Conservation (phyloP, 1,140 invertebrate genomes). For the Temnothorax longispinosus region DNA sequence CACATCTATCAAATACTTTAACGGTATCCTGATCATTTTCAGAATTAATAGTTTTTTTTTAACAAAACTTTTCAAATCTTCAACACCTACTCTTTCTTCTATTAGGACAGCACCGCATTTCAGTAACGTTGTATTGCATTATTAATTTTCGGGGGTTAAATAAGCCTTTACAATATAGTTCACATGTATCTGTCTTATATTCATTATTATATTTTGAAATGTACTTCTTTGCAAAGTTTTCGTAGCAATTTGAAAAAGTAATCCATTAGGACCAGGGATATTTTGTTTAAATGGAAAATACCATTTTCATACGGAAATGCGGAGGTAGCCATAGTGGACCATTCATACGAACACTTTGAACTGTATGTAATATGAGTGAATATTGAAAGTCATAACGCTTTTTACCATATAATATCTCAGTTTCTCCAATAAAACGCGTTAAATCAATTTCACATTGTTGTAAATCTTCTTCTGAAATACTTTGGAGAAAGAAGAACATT, state of each 20-base stretch:
- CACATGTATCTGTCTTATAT: not conserved
- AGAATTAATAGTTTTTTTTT: not conserved
- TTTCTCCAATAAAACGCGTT: not conserved
- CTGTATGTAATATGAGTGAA: slow-evolving; percentile 14
- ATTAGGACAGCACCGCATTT: slow-evolving; percentile 18
- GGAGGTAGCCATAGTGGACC: slow-evolving; percentile 29
- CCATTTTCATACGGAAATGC: slow-evolving; percentile 42
- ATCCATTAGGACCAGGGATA: slow-evolving; percentile 14
- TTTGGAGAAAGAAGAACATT: not conserved
- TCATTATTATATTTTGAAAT: not conserved
- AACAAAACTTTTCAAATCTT: not conserved
- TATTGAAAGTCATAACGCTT: not conserved
- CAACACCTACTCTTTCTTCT: not conserved
- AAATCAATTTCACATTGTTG: slow-evolving; percentile 13
- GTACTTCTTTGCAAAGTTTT: slow-evolving; percentile 11
- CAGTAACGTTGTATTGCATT: not conserved
- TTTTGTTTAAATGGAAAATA: slow-evolving; percentile 29
- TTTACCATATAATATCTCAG: not conserved
- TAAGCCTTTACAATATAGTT: slow-evolving; percentile 7
- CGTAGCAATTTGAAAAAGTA: slow-evolving; percentile 14
- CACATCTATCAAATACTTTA: not conserved
- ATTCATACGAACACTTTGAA: not conserved
- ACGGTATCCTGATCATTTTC: not conserved
- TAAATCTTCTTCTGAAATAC: slow-evolving; percentile 5
- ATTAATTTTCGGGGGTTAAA: slow-evolving; percentile 5